Base-by-base conservation (phyloP, 1,140 invertebrate genomes). In the Drosophila serrata region DNA sequence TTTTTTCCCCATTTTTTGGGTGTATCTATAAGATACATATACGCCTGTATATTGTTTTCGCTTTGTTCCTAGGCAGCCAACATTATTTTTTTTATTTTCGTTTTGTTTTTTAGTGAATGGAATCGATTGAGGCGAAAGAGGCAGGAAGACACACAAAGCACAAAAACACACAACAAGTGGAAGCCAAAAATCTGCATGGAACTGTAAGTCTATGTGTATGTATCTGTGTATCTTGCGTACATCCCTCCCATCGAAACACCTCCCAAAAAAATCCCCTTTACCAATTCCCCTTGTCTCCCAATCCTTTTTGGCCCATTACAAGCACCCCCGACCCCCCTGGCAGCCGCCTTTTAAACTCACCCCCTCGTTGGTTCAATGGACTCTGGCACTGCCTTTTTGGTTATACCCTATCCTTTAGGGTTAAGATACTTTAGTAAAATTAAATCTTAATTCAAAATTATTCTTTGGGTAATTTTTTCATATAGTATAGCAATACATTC, bases 121-220 rank as follows among this genome's bases (percentile, higher is more conserved):
- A 67, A 77, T 76, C 74, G 58, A 78, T 77, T 68, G 29, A 35
- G 37, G 46, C 37, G 40, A 69, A 46, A 46, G 45, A 40, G 56
- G 57, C 31, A 24, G 75, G 43, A 55, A 67, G 62, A 33, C 37
- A 22, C 65, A 49, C 27, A 55, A n/a, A 53, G 17, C 49, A 22
- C 31, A 35, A 33, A 33, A 55, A 55, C 51, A 55, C 51, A 72
- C 75, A 78, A 78, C 75, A 78, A 78, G 75, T 78, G 75, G 74
- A 78, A 78, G 74, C 75, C 74, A 78, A 77, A 78, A 70, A 78
- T 77, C 63, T 79, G 74, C 63, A 72, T 72, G 42, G 33, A 55
- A 55, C 12, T 37, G 22, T 46, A n/a, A 29, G 45, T 46, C 13
- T 24, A 15, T 24, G 9, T 49, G n/a, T 24, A 5, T 31, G 3